Evolutionary conservation across 1,140 invertebrate genomes (phyloP).

Genomic region (Xylocopa sonorina): DNA sequence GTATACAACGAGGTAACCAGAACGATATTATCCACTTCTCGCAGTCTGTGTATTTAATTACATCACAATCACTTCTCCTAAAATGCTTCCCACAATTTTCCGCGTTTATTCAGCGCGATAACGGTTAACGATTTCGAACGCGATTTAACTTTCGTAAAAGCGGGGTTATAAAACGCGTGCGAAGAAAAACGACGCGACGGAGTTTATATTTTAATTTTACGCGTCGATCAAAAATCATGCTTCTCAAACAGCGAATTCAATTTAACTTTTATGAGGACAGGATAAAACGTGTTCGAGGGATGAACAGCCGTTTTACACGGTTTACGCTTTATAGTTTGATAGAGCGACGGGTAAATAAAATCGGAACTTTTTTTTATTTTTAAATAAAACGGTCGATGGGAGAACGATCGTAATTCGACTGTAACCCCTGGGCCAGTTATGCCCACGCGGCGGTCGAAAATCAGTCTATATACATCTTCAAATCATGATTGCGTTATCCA

Average conservation of each 20-base stretch:
- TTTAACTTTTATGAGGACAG: background rate
- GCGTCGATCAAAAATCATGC: background rate
- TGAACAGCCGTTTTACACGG: too few species aligned
- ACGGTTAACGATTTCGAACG: too few species aligned
- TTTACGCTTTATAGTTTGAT: too few species aligned
- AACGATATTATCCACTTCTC: background rate
- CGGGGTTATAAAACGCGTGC: too few species aligned
- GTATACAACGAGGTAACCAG: background rate
- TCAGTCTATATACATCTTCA: constrained; percentile 12
- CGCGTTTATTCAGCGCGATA: background rate
- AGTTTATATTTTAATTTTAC: background rate
- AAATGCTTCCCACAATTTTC: background rate
- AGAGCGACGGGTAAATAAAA: too few species aligned
- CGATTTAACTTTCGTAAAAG: too few species aligned
- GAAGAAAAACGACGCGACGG: too few species aligned
- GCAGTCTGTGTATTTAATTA: background rate
- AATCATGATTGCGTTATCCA: constrained; percentile 37
- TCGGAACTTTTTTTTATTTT: too few species aligned
- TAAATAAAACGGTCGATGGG: too few species aligned
- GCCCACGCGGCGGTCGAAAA: background rate
- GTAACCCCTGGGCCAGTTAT: constrained; percentile 22
- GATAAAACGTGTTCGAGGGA: background rate
- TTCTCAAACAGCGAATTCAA: background rate
- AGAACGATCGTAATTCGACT: background rate
- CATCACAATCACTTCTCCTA: background rate